These are phyloP conservation scores for Eupithecia centaureata DNA, from an alignment of 2,888 invertebrate species.

Conservation along the genomic window DNA sequence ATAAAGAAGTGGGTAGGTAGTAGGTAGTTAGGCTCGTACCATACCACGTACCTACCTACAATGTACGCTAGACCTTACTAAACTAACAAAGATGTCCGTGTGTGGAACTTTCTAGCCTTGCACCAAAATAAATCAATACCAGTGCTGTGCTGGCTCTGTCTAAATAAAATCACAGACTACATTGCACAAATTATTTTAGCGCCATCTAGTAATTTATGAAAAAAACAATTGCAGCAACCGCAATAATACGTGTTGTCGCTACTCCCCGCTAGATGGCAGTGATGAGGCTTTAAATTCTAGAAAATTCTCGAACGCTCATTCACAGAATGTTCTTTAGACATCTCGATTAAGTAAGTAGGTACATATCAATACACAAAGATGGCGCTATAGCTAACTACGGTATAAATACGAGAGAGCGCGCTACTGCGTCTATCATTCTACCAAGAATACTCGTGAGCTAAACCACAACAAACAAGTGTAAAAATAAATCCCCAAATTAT, in stretches of 20 bases:
- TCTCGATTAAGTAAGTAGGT: conserved; percentile 42
- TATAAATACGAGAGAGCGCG: conserved; percentile 50
- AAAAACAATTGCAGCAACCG: not conserved
- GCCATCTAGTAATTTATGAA: conserved; percentile 12
- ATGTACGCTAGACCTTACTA: not conserved
- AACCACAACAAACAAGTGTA: conserved; percentile 12
- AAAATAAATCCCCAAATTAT: not conserved
- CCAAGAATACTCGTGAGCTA: conserved; percentile 36
- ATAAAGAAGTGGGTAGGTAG: too few relatives aligned
- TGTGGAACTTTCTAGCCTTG: not conserved
- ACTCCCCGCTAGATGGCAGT: conserved; percentile 58
- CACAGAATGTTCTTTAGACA: conserved; percentile 39
- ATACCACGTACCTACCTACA: too few relatives aligned
- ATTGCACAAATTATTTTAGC: not conserved
- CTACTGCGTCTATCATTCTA: conserved; percentile 42
- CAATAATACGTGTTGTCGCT: conserved; percentile 42
- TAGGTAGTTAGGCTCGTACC: too few relatives aligned
- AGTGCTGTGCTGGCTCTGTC: too few relatives aligned
- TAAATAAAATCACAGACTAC: not conserved
- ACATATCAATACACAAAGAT: conserved; percentile 43
- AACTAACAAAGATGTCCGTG: not conserved
- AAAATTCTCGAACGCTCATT: conserved; percentile 23
- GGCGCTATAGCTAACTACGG: conserved; percentile 45
- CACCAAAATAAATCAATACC: not conserved
- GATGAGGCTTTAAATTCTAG: conserved; percentile 21